Base-by-base conservation (phyloP, 2,888 invertebrate genomes). In the Vesta saturnalis region DNA sequence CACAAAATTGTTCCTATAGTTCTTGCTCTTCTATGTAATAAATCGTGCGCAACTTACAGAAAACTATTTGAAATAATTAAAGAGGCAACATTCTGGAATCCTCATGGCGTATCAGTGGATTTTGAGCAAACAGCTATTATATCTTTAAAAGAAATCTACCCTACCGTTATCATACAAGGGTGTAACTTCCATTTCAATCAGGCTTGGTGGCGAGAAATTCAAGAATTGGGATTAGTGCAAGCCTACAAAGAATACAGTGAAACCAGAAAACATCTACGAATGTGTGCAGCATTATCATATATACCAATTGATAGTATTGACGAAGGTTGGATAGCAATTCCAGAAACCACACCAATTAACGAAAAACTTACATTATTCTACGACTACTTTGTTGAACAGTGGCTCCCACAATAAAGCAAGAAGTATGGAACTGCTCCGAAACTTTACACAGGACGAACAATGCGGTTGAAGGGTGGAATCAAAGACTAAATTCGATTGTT, bases 111-210 rank as follows among this genome's bases (percentile, higher is more conserved):
- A 14, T 39, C 46, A 19, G 14, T 64, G 30, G 54, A 64, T 49
- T 64, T 64, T 47, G 64, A 64, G 43, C 19, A 49, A 30, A 52
- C 70, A 69, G 60, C 54, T 54, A 56, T 66, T 60, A 60, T 35
- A 30, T 57, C 65, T 12, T 8, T 69, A 8, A 68, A 23, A 49
- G 54, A 68, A 62, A 47, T 67, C 14, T 69, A 64, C 47, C 65
- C 67, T n/a, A 18, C 5, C n/a, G 58, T 22, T 15, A 19, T 39
- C 22, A 60, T 67, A 49, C 23, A 64, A 14, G 67, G 63, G n/a
- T 72, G 65, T 19, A 54, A 61, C 39, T 73, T 65, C 23, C 58
- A 73, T 22, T 67, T 67, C n/a, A 64, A 60, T 30, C 54, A 70
- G 55, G 49, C 18, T 14, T n/a, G 72, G 12, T 73, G 70, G 60